These are phyloP conservation scores for Formicarius rufipectus DNA, from an alignment of 2,113 vertebrate genomes.

Conservation along the genomic window DNA sequence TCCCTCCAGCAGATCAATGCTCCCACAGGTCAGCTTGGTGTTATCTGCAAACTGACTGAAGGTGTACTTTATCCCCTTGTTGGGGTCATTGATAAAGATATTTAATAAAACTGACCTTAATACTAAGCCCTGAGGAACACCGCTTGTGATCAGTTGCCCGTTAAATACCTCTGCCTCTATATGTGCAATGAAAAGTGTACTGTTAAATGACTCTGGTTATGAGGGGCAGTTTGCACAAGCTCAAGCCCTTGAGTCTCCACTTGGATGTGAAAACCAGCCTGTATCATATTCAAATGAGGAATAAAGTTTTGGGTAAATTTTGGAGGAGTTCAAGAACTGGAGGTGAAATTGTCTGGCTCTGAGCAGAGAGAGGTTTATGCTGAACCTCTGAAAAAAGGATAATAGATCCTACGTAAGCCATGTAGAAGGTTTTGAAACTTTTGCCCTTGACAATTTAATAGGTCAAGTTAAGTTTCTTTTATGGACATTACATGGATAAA, in stretches of 20 bases:
- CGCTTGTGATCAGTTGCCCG: accelerated
- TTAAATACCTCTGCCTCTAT: not conserved
- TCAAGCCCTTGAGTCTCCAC: not conserved
- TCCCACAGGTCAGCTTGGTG: accelerated
- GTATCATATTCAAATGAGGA: not conserved
- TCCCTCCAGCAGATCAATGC: not conserved
- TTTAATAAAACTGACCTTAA: accelerated
- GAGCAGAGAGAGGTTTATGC: not conserved
- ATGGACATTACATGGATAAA: not conserved
- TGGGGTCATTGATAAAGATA: not conserved
- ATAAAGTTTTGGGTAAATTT: not conserved
- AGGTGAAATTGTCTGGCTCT: not conserved
- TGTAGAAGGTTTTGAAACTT: not conserved
- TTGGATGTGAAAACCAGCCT: not conserved
- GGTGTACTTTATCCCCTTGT: accelerated
- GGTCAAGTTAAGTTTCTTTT: not conserved
- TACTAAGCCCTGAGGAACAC: not conserved
- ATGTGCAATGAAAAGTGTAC: not conserved
- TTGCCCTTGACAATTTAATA: not conserved
- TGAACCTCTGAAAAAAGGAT: not conserved
- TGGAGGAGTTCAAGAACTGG: not conserved
- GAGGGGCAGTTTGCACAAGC: not conserved
- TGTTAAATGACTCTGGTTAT: not conserved
- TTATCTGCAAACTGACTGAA: not conserved
- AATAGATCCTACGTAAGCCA: not conserved